Conservation (phyloP, 2,888 invertebrate genomes). For the Sialis lutaria region DNA sequence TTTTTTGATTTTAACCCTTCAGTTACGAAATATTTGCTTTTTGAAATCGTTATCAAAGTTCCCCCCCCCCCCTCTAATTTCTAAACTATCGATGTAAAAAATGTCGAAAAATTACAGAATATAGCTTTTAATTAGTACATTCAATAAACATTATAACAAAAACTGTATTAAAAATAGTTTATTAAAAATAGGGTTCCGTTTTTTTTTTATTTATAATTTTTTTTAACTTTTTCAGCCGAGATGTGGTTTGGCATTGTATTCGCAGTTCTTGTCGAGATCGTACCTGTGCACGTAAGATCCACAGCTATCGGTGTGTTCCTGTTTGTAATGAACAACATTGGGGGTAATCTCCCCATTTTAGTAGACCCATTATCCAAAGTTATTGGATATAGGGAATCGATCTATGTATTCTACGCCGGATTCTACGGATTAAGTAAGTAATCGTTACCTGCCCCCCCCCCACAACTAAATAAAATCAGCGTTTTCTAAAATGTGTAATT, state of each 20-base stretch:
- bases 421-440: slow-evolving; percentile 70
- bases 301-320: slow-evolving; percentile 75
- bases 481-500: no score
- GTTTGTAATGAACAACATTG: slow-evolving; percentile 86
- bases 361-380: slow-evolving; percentile 71
- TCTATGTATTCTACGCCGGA: slow-evolving; percentile 79
- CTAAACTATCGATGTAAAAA: no score
- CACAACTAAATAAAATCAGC: no score
- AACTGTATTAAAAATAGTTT: no score
- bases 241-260: slow-evolving; percentile 93
- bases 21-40: no score
- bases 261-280: slow-evolving; percentile 77
- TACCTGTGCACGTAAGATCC: slow-evolving; percentile 63
- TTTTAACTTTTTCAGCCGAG: slow-evolving; percentile 48
- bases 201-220: neutral
- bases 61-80: no score
- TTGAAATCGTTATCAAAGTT: no score
- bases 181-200: no score
- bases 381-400: slow-evolving; percentile 66
- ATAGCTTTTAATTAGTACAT: no score
- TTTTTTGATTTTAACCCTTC: no score
- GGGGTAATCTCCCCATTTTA: slow-evolving; percentile 74
- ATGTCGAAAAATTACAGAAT: no score
- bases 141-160: no score
- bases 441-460: neutral